These are phyloP conservation scores for Uropsilus gracilis DNA, from an alignment of 2,113 vertebrate species.

Conservation along the genomic window DNA sequence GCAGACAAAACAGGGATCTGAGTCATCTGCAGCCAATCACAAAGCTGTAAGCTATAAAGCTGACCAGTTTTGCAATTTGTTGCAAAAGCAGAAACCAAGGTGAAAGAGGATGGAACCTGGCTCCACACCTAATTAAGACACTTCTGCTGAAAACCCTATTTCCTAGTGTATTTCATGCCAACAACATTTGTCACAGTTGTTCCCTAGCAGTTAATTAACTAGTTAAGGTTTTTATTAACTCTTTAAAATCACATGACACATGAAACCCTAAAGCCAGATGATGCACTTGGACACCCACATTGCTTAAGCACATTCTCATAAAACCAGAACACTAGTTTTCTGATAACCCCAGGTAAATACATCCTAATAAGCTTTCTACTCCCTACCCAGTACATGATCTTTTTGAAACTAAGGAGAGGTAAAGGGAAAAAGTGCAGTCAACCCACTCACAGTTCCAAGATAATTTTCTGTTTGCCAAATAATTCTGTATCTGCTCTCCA, in stretches of 20 bases:
- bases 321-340: slow-evolving; percentile 8
- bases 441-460: background rate
- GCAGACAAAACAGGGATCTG: background rate
- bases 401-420: background rate
- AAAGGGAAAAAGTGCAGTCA: background rate
- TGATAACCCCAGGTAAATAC: background rate
- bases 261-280: background rate
- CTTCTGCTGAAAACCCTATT: background rate
- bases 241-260: slow-evolving; percentile 31
- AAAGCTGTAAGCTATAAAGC: background rate
- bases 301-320: background rate
- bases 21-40: background rate
- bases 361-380: background rate
- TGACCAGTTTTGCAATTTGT: background rate
- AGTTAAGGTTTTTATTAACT: slow-evolving; percentile 26
- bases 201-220: slow-evolving; percentile 21
- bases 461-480: background rate
- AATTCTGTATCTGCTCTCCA: background rate
- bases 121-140: slow-evolving; percentile 11
- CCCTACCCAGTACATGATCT: background rate
- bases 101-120: slow-evolving; percentile 22
- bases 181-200: background rate
- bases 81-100: slow-evolving; percentile 48
- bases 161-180: slow-evolving; percentile 4
- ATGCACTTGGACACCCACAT: background rate